Conservation (phyloP, 2,888 invertebrate species). For the Isotomurus palustris region DNA sequence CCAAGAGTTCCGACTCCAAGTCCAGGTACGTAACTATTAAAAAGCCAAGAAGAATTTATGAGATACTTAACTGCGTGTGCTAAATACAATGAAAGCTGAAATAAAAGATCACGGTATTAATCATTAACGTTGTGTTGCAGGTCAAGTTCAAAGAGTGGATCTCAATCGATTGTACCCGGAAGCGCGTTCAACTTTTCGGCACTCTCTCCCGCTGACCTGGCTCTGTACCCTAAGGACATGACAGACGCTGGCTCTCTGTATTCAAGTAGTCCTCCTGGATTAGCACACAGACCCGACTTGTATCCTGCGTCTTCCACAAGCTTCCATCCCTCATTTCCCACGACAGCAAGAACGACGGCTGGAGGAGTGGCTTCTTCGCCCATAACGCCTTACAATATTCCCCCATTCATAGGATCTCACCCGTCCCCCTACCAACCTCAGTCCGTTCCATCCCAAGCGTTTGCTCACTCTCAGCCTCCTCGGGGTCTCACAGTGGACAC, state of each 20-base stretch:
- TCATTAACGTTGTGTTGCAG: too few relatives aligned
- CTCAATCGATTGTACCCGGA: slow-evolving; percentile 60
- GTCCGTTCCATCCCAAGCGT: slow-evolving; percentile 41
- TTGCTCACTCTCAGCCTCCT: slow-evolving; percentile 39
- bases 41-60: too few relatives aligned
- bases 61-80: too few relatives aligned
- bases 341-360: slow-evolving; percentile 30
- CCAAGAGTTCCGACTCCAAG: slow-evolving; percentile 27
- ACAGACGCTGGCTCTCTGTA: slow-evolving; percentile 36
- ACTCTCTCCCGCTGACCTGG: slow-evolving; percentile 37
- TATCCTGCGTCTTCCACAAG: slow-evolving; percentile 40
- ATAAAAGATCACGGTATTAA: too few relatives aligned
- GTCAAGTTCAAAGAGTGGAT: slow-evolving; percentile 9
- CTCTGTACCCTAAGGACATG: slow-evolving; percentile 44
- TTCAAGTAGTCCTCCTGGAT: slow-evolving; percentile 34
- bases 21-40: slow-evolving; percentile 23
- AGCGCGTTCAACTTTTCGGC: slow-evolving; percentile 72
- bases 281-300: slow-evolving; percentile 42
- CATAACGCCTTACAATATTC: slow-evolving; percentile 37
- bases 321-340: slow-evolving; percentile 40
- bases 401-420: slow-evolving; percentile 40
- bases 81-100: too few relatives aligned
- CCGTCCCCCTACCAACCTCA: slow-evolving; percentile 44
- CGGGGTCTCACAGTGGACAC: slow-evolving; percentile 39
- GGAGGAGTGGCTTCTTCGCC: slow-evolving; percentile 36